A percentile compares a stretch with the other conserved stretches of the same genome.
Conservation (phyloP, 2,113 vertebrate species). For the Cynoglossus semilaevis region DNA sequence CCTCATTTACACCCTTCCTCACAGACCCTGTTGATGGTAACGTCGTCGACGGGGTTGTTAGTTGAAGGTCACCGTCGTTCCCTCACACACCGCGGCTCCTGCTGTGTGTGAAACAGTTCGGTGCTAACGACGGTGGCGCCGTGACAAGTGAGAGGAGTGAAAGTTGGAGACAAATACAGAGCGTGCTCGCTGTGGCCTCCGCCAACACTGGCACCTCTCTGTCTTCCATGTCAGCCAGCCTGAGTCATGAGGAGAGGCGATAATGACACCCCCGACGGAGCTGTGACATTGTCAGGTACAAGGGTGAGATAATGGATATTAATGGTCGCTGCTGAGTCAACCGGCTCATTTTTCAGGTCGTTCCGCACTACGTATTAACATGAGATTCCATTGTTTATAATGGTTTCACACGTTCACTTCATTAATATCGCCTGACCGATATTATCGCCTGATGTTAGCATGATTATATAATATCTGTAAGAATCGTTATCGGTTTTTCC, state of each 20-base stretch:
- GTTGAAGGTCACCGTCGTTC: conserved; percentile 41
- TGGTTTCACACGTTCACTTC: too few relatives aligned
- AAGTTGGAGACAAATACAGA: conserved; percentile 40
- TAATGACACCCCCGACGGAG: conserved; percentile 36
- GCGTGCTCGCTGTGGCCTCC: conserved; percentile 15
- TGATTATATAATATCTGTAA: too few relatives aligned
- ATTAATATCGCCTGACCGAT: too few relatives aligned
- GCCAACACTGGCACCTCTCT: conserved; percentile 28
- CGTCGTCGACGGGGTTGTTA: conserved; percentile 41
- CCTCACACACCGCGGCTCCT: conserved; percentile 24
- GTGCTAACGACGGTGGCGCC: background rate
- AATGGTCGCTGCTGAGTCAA: too few relatives aligned
- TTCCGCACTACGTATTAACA: too few relatives aligned
- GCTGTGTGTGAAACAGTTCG: conserved; percentile 18
- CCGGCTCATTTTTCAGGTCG: too few relatives aligned
- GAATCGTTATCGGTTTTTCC: too few relatives aligned
- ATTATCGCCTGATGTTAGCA: too few relatives aligned
- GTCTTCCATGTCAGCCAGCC: conserved; percentile 26
- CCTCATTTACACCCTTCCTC: conserved; percentile 53
- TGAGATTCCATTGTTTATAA: too few relatives aligned
- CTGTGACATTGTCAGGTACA: conserved; percentile 21
- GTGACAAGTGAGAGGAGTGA: conserved; percentile 39
- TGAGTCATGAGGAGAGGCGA: conserved; percentile 41
- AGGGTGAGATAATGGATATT: conserved; percentile 17
- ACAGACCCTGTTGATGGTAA: conserved; percentile 17